Evolutionary conservation across 2,113 vertebrate species (phyloP).

Genomic region (Xiphophorus hellerii): DNA sequence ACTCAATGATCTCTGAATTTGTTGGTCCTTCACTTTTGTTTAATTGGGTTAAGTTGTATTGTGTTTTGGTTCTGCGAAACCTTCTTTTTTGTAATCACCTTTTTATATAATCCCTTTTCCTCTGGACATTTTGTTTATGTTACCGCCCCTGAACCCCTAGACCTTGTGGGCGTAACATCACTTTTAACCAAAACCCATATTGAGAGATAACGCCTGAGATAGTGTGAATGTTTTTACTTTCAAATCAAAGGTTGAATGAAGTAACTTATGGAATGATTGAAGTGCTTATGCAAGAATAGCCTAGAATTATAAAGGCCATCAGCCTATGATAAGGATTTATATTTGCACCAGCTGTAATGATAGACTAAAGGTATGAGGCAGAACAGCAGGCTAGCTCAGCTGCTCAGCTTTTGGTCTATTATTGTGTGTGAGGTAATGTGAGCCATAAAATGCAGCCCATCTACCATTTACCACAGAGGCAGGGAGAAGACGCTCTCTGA

Average conservation of each 20-base stretch:
- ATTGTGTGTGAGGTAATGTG: neutral
- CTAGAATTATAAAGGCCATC: neutral
- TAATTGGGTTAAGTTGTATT: no score
- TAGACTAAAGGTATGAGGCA: neutral
- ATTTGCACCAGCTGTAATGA: neutral
- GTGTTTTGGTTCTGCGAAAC: no score
- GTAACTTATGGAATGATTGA: neutral
- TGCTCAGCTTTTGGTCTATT: neutral
- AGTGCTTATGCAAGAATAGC: neutral
- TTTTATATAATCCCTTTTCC: no score
- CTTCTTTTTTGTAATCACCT: no score
- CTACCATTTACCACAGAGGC: slow-evolving; percentile 21
- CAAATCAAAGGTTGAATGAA: neutral
- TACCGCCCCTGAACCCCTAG: no score
- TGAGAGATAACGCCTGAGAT: neutral
- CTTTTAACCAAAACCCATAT: neutral
- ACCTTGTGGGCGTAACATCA: no score
- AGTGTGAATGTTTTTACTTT: neutral
- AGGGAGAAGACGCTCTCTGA: slow-evolving; percentile 40
- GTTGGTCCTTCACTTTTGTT: no score
- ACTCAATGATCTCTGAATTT: no score
- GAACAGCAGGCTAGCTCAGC: neutral
- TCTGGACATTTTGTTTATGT: no score
- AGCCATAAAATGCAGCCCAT: slow-evolving; percentile 38
- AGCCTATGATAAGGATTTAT: neutral